A percentile compares a stretch with the other conserved stretches of the same genome.
These are phyloP conservation scores for Porites cylindrica DNA, from an alignment of 92 coral and sea anemone genomes.

Conservation along the genomic window DNA sequence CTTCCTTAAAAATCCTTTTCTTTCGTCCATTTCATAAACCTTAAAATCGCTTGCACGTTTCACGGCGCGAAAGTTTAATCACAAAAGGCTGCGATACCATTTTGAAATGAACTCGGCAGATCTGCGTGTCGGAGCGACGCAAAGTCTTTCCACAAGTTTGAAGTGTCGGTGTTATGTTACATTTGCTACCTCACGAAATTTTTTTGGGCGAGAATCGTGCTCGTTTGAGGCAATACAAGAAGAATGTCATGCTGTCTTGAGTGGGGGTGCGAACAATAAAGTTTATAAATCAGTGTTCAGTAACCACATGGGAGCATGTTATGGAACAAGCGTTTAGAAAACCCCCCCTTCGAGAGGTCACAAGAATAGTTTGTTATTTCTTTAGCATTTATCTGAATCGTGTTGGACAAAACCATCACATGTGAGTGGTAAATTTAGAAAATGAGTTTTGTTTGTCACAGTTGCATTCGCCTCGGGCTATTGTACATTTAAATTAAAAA, in stretches of 20 bases:
- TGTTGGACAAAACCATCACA: neutral
- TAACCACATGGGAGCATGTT: constrained; percentile 23
- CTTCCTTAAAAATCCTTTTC: neutral
- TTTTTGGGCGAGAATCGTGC: neutral
- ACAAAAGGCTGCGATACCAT: constrained; percentile 4
- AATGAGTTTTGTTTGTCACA: constrained; percentile 25
- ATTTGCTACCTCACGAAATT: neutral
- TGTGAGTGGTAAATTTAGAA: constrained; percentile 34
- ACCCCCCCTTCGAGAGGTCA: neutral
- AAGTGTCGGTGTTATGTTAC: constrained; percentile 29
- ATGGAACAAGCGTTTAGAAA: neutral
- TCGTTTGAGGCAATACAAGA: neutral
- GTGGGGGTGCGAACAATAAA: constrained; percentile 23
- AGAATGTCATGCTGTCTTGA: neutral
- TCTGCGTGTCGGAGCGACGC: neutral
- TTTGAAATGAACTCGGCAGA: neutral
- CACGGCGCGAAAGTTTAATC: neutral
- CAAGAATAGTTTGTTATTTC: constrained; percentile 10
- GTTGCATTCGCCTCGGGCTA: constrained; percentile 37
- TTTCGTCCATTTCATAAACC: neutral
- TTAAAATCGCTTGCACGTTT: neutral
- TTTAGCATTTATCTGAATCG: neutral
- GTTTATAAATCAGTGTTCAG: neutral
- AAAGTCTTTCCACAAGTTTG: constrained; percentile 19
- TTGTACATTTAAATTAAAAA: constrained; percentile 14